Base-by-base conservation (phyloP, 2,888 invertebrate species). In the Laspeyria flexula region DNA sequence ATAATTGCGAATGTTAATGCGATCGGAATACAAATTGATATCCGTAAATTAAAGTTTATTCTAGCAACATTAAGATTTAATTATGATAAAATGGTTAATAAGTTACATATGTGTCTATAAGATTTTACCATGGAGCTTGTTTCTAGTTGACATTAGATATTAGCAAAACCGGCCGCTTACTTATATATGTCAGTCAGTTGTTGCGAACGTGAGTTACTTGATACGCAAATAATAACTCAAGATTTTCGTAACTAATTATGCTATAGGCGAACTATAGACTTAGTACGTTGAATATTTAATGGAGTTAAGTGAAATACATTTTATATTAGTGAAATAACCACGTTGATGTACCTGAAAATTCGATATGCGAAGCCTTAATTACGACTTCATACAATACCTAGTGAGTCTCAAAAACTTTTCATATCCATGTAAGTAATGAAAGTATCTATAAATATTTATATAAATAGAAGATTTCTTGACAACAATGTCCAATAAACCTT, bases 101-200 rank as follows among this genome's bases (percentile, higher is more conserved):
- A 49, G 60, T 63, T 45, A 63, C 68, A 57, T 64, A 56, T n/a
- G 18, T 34, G 34, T 34, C 16, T 18, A 18, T 18, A 18, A 11
- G 9, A 9, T 15, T 34, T 33, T 16, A 34, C n/a, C 34, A 34
- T 18, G 34, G 6, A 44, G 61, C 59, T 68, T 53, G 54, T 40
- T 38, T 49, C 48, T 40, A 49, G 68, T 77, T 75, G 75, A 79
- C 75, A 71, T 70, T 67, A 70, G 50, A 68, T 50, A 71, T 77
- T 76, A 77, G 70, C 67, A 59, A 35, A 52, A 57, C 55, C 34
- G 53, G 59, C 60, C 55, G 54, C 65, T 48, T 49, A 59, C 61
- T n/a, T n/a, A n/a, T 65, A 46, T 56, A 16, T 18, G 18, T 41
- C 44, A 44, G 65, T 66, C 62, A 63, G 57, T 51, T 35, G 41